These are phyloP conservation scores for Amblyteles armatorius DNA, from an alignment of 2,888 invertebrate species.

Conservation along the genomic window DNA sequence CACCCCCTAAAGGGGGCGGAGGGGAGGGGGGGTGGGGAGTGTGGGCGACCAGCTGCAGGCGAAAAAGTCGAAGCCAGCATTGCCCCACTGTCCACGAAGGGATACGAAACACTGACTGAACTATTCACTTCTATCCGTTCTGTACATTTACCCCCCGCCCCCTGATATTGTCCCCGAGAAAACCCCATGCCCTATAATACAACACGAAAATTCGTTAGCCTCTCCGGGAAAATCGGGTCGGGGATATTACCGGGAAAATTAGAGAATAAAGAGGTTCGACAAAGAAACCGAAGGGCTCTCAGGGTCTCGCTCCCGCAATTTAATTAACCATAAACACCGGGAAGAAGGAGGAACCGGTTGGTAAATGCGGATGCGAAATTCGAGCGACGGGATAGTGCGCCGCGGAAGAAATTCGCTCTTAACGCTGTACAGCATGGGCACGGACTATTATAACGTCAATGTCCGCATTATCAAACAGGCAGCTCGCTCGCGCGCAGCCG, in stretches of 20 bases:
- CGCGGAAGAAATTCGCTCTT: slow-evolving; percentile 28
- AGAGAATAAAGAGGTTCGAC: slow-evolving; percentile 10
- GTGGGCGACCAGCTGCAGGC: background rate
- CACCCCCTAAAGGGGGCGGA: background rate
- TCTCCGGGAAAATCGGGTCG: background rate
- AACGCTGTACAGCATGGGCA: slow-evolving; percentile 9
- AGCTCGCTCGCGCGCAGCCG: background rate
- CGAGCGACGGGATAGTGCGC: slow-evolving; percentile 8
- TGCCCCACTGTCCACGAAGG: background rate
- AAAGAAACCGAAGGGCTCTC: background rate
- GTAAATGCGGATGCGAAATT: slow-evolving; percentile 43
- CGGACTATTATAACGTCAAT: slow-evolving; percentile 30
- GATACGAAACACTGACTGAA: background rate
- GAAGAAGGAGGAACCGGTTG: slow-evolving; percentile 7
- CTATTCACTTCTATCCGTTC: slow-evolving; percentile 24
- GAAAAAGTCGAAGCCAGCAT: slow-evolving; percentile 21
- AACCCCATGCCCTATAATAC: background rate
- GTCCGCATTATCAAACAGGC: slow-evolving; percentile 59
- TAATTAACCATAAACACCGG: slow-evolving; percentile 59
- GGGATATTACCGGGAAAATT: slow-evolving; percentile 19
- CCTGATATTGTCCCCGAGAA: background rate
- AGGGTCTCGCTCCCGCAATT: slow-evolving; percentile 36
- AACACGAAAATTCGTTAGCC: background rate
- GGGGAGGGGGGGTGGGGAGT: too few species aligned
- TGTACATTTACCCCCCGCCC: background rate